Percentiles rank a stretch among this genome's conserved stretches.
Conservation (phyloP, 1,140 invertebrate species). For the Pogonomyrmex californicus region DNA sequence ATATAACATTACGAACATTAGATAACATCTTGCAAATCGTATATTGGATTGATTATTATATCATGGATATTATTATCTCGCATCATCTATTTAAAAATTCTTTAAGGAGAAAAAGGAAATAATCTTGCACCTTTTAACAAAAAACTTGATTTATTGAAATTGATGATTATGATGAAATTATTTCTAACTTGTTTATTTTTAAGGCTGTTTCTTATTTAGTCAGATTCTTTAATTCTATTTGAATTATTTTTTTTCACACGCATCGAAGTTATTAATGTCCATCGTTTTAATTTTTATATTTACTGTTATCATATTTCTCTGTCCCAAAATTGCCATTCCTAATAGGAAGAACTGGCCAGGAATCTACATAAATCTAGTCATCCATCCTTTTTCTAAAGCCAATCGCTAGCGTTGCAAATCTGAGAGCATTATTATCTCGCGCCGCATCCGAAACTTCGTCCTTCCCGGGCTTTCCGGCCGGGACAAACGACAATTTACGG, state of each 20-base stretch:
- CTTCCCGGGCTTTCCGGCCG: slow-evolving; percentile 16
- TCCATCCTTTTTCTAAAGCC: slow-evolving; percentile 12
- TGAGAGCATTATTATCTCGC: slow-evolving; percentile 54
- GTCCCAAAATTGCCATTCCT: background rate
- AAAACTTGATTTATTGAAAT: background rate
- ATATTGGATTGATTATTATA: background rate
- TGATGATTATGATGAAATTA: background rate
- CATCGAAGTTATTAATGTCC: background rate
- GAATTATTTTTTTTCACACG: background rate
- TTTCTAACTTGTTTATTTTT: background rate
- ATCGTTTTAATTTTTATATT: background rate
- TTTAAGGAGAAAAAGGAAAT: background rate
- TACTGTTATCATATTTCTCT: background rate
- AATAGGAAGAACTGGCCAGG: background rate
- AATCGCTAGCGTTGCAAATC: slow-evolving; percentile 41
- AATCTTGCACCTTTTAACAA: background rate
- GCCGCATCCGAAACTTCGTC: slow-evolving; percentile 44
- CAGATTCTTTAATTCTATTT: background rate
- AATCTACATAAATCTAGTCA: slow-evolving; percentile 23
- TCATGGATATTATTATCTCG: background rate
- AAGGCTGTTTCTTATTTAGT: background rate
- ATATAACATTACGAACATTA: background rate
- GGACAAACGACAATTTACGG: slow-evolving; percentile 64
- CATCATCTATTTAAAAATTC: background rate
- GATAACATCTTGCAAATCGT: background rate